Conservation (phyloP, 2,888 invertebrate species). For the Tethea ocularis region DNA sequence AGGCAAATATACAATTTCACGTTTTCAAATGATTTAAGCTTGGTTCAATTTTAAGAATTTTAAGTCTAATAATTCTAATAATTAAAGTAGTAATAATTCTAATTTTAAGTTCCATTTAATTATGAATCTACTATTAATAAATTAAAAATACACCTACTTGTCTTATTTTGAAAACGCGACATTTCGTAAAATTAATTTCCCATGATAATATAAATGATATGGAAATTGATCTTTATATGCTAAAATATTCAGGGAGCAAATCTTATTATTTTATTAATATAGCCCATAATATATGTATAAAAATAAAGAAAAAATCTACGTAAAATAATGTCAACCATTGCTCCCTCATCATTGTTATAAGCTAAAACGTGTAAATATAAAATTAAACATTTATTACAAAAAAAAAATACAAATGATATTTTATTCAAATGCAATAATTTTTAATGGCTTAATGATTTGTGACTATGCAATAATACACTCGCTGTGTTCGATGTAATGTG, state of each 20-base stretch:
- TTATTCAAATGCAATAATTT: slow-evolving; percentile 5
- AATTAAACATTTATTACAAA: slow-evolving; percentile 3
- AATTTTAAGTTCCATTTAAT: too few relatives aligned
- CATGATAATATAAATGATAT: not conserved
- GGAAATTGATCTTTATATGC: not conserved
- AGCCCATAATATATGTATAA: not conserved
- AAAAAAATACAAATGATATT: slow-evolving; percentile 3
- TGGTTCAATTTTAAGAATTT: too few relatives aligned
- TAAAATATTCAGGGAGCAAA: slow-evolving; percentile 11
- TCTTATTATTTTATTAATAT: not conserved
- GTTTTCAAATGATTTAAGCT: not conserved
- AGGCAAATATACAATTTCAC: not conserved
- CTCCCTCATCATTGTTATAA: slow-evolving; percentile 10
- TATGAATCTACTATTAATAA: too few relatives aligned
- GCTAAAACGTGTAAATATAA: slow-evolving; percentile 3
- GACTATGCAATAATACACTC: slow-evolving; percentile 4
- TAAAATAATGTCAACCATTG: not conserved
- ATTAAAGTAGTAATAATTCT: too few relatives aligned
- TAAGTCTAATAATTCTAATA: too few relatives aligned
- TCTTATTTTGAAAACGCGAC: not conserved
- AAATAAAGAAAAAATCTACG: not conserved
- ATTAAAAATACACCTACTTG: too few relatives aligned
- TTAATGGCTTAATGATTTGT: not conserved
- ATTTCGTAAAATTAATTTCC: not conserved
- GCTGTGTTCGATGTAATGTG: not conserved